Evolutionary conservation across 2,888 invertebrate genomes (phyloP).

Genomic region (Ophion slaviceki): DNA sequence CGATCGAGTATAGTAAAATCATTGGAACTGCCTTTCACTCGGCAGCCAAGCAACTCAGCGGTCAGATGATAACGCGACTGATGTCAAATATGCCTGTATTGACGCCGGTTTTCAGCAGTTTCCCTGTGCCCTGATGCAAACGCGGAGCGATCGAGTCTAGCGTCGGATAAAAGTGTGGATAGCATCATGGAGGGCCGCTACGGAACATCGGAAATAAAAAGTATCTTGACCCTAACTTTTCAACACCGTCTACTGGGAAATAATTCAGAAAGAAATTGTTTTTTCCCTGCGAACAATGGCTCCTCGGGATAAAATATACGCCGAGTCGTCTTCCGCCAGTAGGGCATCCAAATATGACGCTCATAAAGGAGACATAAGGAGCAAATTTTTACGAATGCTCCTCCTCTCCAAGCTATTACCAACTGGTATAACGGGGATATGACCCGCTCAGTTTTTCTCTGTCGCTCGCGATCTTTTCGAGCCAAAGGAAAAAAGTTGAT

Average conservation of each 20-base stretch:
- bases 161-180: too few species aligned
- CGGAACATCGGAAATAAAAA: too few species aligned
- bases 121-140: too few species aligned
- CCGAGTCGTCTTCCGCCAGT: background rate
- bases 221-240: too few species aligned
- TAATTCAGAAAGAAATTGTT: background rate
- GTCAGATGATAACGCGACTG: too few species aligned
- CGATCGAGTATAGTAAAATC: too few species aligned
- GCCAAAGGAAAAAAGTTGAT: constrained; percentile 63
- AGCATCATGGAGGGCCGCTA: too few species aligned
- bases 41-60: too few species aligned
- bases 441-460: background rate
- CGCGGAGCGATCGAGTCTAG: too few species aligned
- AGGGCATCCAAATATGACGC: constrained; percentile 59
- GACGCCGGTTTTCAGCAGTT: too few species aligned
- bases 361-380: constrained; percentile 61
- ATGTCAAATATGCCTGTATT: too few species aligned
- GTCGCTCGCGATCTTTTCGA: constrained; percentile 48
- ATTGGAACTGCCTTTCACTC: too few species aligned
- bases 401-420: constrained; percentile 22
- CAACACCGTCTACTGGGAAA: background rate
- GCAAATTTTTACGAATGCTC: constrained; percentile 53
- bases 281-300: background rate
- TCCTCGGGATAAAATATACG: constrained; percentile 18
- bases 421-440: constrained; percentile 8